Evolutionary conservation across 1,140 invertebrate species (phyloP), one percentile per base, ranked within the genome.

Genomic region (Drusus annulatus): DNA sequence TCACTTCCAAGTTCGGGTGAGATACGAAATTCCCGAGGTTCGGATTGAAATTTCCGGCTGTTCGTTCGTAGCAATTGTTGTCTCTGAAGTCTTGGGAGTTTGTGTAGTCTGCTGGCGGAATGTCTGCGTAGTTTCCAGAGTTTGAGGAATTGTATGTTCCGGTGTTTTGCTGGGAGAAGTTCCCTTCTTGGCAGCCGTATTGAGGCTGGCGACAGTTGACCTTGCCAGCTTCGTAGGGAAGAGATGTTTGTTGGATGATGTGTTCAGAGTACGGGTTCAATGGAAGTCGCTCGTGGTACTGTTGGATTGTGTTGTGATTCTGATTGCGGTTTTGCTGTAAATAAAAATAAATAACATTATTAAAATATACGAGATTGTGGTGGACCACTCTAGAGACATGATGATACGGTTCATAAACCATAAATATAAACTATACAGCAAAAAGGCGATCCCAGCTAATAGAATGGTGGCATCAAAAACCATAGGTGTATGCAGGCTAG

Each of bases 91-190:
- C 80, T 28, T 74, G 58, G 6, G 79, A 69, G 65, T 83, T 83
- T 17, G 74, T 76, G 75, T 81, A 79, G 3, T 83, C 82, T 6
- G 54, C 74, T 16, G 51, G 60, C 1, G 75, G 81, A 17, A 84
- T 84, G 58, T 84, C 83, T 2, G 81, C 81, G 71, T 84, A 84
- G 50, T 84, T 84, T 71, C 83, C 83, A 8, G 83, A 84, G 65
- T 84, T 84, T 1, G 83, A 84, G 21, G 83, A 84, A 56, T 84
- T 84, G 63, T 84, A 84, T 5, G 83, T 83, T 13, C 83, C 83
- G 8, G 81, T 84, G 63, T 84, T 84, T 60, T 82, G 83, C 31
- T 82, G 83, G 1, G 81, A 83, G 52, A 80, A 84, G 65, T 79
- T 82, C 17, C 63, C 79, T 13, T 77, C 63, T 8, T 78, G 56